Evolutionary conservation across 2,797 vertebrate genomes (phyloP).

Genomic region (Tragelaphus eurycerus): DNA sequence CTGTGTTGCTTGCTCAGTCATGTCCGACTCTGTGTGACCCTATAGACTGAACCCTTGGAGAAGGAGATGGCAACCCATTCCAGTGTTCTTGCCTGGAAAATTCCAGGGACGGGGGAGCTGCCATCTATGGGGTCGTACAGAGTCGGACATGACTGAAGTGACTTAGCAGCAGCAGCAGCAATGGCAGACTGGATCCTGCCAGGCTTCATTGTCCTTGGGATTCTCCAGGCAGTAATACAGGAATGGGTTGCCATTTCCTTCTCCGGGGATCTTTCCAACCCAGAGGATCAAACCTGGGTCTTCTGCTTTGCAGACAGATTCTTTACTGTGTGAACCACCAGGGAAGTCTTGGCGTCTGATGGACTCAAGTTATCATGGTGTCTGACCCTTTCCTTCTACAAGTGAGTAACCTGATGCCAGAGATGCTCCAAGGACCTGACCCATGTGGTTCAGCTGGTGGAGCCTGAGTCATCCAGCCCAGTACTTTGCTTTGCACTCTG

Average conservation of each 20-base stretch:
- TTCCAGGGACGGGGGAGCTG: too few relatives aligned
- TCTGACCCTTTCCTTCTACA: background rate
- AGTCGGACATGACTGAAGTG: too few relatives aligned
- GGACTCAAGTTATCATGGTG: background rate
- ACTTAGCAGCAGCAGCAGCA: too few relatives aligned
- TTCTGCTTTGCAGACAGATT: background rate
- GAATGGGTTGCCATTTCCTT: background rate
- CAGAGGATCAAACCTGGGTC: background rate
- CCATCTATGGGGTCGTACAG: too few relatives aligned
- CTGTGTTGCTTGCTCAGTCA: background rate
- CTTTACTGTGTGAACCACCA: background rate
- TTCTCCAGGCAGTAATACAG: background rate
- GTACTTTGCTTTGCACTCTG: background rate
- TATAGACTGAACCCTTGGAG: background rate
- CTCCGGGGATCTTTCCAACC: background rate
- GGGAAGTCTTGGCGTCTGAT: background rate
- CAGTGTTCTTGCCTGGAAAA: too few relatives aligned
- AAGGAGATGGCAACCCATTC: too few relatives aligned
- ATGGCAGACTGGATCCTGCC: background rate
- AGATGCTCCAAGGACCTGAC: background rate
- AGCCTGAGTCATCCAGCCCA: background rate
- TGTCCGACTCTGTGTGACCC: background rate
- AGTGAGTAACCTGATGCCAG: background rate
- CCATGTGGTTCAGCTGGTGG: rapidly evolving
- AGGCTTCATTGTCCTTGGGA: background rate